Percentiles rank a stretch among this genome's conserved stretches.
phyloP scores from a whole-genome alignment of 2,888 invertebrate genomes.

The Cryptocephalus moraei region DNA sequence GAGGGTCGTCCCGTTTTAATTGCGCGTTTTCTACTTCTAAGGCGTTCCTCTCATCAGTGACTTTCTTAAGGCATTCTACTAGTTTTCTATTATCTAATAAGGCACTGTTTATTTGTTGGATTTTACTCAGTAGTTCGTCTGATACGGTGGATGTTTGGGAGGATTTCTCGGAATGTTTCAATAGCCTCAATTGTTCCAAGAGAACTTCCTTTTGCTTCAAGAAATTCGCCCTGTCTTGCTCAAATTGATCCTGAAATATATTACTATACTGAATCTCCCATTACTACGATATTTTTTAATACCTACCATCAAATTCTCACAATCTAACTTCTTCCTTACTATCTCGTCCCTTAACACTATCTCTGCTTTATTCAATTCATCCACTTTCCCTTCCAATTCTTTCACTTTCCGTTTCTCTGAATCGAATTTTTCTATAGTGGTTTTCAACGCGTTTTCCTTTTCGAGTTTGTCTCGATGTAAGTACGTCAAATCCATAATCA shows the following conservation, averaged over 20 bases:
- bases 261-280: too few relatives aligned
- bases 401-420: conserved; percentile 20
- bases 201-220: conserved; percentile 38
- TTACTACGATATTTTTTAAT: background rate
- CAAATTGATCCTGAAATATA: conserved; percentile 38
- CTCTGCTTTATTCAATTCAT: conserved; percentile 18
- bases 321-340: conserved; percentile 18
- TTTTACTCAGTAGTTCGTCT: conserved; percentile 14
- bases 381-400: conserved; percentile 22
- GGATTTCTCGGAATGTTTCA: conserved; percentile 1
- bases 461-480: conserved; percentile 22
- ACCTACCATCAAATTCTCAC: conserved; percentile 26
- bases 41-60: conserved; percentile 40
- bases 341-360: conserved; percentile 19
- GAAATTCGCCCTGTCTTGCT: conserved; percentile 38
- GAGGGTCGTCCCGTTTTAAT: conserved; percentile 29
- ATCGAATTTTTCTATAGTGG: conserved; percentile 24
- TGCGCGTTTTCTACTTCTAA: conserved; percentile 40
- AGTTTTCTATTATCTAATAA: conserved; percentile 45
- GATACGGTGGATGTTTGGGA: conserved; percentile 5
- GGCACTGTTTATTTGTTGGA: conserved; percentile 41
- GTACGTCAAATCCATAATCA: conserved; percentile 19
- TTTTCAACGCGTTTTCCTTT: conserved; percentile 23
- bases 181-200: conserved; percentile 31
- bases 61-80: conserved; percentile 34